Evolutionary conservation across 2,888 invertebrate genomes (phyloP).

Genomic region (Empis livida): DNA sequence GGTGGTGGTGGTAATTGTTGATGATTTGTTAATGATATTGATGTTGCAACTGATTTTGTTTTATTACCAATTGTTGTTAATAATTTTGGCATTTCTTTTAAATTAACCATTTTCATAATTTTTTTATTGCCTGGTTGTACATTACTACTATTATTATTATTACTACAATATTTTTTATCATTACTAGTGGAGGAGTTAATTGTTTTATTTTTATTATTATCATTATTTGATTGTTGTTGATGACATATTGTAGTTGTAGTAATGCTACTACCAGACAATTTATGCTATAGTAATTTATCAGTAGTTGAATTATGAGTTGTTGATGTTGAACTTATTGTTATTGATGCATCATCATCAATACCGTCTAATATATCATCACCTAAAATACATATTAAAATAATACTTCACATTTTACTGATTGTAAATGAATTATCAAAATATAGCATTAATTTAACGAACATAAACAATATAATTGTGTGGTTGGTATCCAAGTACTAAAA

Average conservation of each 20-base stretch:
- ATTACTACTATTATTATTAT: neutral
- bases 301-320: constrained; percentile 13
- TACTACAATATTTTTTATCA: neutral
- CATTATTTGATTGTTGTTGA: neutral
- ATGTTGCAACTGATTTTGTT: too few relatives aligned
- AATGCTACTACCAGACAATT: constrained; percentile 6
- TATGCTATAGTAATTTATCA: constrained; percentile 14
- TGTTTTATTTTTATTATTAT: neutral
- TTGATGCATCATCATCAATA: constrained; percentile 7
- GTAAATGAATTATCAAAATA: too few relatives aligned
- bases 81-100: too few relatives aligned
- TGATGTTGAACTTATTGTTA: constrained; percentile 12
- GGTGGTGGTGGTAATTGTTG: neutral
- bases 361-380: constrained; percentile 10
- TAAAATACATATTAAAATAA: neutral
- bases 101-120: neutral
- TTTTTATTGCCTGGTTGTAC: constrained; percentile 9
- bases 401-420: too few relatives aligned
- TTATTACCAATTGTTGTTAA: too few relatives aligned
- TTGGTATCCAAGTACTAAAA: too few relatives aligned
- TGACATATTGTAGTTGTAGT: neutral
- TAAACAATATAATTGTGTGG: too few relatives aligned
- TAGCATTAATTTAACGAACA: too few relatives aligned
- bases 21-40: neutral
- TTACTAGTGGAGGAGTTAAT: neutral